Conservation (phyloP, 2,888 invertebrate species). For the Arctia plantaginis region DNA sequence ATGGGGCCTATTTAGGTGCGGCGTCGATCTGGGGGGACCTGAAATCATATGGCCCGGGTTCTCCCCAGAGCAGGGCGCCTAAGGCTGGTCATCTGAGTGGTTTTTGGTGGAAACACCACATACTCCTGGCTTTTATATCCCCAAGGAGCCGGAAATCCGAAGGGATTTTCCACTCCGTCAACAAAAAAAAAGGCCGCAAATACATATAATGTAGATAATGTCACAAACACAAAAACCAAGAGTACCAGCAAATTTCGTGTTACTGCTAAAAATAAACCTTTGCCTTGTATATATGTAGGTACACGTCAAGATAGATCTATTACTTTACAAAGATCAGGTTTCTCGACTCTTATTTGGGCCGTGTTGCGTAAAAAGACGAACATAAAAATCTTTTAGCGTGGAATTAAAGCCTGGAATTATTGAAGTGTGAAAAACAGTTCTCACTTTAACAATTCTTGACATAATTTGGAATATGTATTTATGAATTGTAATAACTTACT, state of each 20-base stretch:
- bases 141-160: too few relatives aligned
- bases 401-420: neutral
- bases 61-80: too few relatives aligned
- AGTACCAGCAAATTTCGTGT: neutral
- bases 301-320: conserved; percentile 14
- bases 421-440: neutral
- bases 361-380: neutral
- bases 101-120: too few relatives aligned
- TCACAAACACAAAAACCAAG: neutral
- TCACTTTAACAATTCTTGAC: neutral
- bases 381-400: neutral
- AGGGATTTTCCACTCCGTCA: too few relatives aligned
- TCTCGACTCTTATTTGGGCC: neutral
- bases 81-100: too few relatives aligned
- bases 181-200: too few relatives aligned
- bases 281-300: conserved; percentile 20
- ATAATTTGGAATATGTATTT: neutral
- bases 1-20: too few relatives aligned
- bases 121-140: too few relatives aligned
- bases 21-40: too few relatives aligned
- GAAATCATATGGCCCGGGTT: too few relatives aligned
- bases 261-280: neutral
- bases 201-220: neutral
- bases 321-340: neutral
- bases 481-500: neutral